These are phyloP conservation scores for Edolisoma coerulescens DNA, from an alignment of 2,113 vertebrate genomes.

Conservation along the genomic window DNA sequence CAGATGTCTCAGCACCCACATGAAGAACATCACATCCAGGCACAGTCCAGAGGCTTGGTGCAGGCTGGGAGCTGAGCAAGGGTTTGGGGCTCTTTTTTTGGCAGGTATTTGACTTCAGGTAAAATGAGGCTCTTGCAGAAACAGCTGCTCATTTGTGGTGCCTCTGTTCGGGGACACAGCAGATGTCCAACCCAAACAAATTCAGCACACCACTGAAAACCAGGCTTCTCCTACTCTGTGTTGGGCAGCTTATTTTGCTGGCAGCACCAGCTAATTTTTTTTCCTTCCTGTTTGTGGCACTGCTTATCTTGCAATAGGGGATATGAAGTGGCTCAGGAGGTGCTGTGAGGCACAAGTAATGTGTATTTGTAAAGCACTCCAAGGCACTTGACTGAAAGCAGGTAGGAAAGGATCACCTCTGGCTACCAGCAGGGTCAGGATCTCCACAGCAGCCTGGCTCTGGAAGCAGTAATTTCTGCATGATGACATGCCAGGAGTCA, in stretches of 20 bases:
- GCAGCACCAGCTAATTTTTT: neutral
- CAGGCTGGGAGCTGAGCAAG: neutral
- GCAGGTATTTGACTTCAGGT: neutral
- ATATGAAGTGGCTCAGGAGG: neutral
- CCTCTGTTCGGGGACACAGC: neutral
- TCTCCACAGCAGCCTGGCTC: neutral
- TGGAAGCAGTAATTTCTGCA: neutral
- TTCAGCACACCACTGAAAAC: neutral
- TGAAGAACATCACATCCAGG: neutral
- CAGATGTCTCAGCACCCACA: neutral
- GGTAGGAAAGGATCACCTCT: neutral
- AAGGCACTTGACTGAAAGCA: neutral
- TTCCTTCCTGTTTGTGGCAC: neutral
- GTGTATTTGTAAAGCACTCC: constrained; percentile 31
- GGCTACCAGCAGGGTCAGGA: neutral
- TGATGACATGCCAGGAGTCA: neutral
- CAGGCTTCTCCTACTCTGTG: neutral
- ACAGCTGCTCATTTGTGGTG: neutral
- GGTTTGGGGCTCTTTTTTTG: neutral
- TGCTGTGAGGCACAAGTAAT: neutral
- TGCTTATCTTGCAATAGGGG: neutral
- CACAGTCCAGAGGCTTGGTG: neutral
- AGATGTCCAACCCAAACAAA: neutral
- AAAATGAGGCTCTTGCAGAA: neutral
- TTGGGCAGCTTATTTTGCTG: neutral